phyloP scores from a whole-genome alignment of 2,113 vertebrate species.

The Rhegmatorhina hoffmannsi region DNA sequence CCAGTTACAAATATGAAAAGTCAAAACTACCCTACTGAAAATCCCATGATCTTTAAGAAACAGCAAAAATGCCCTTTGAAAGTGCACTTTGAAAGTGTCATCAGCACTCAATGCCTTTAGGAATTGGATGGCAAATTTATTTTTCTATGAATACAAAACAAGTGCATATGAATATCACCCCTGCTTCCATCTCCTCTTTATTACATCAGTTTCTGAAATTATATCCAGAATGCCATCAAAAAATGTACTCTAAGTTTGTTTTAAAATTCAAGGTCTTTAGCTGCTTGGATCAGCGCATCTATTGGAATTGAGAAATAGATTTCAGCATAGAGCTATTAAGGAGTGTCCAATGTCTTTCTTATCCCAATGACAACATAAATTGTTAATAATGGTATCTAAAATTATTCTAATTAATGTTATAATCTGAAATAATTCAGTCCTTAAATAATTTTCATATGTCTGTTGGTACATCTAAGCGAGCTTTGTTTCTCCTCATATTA shows the following conservation, averaged over 20 bases:
- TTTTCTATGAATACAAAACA: not conserved
- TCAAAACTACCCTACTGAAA: not conserved
- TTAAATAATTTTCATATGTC: not conserved
- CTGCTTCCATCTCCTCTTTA: not conserved
- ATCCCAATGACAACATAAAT: not conserved
- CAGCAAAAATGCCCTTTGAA: not conserved
- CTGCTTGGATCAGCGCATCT: not conserved
- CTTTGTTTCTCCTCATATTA: not conserved
- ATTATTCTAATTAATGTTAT: not conserved
- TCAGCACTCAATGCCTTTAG: not conserved
- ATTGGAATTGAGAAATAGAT: not conserved
- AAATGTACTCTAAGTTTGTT: not conserved
- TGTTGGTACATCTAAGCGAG: not conserved
- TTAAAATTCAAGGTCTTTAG: not conserved
- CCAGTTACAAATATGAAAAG: not conserved
- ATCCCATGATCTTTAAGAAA: not conserved
- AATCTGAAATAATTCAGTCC: not conserved
- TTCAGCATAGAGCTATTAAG: not conserved
- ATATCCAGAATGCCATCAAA: not conserved
- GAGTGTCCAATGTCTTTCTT: not conserved
- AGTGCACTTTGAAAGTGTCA: not conserved
- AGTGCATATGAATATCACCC: not conserved
- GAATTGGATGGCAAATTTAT: not conserved
- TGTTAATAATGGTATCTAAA: not conserved
- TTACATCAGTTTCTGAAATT: not conserved